Evolutionary conservation across 2,888 invertebrate genomes (phyloP), one percentile per base, ranked within the genome.

Genomic region (Cephus nigrinus): DNA sequence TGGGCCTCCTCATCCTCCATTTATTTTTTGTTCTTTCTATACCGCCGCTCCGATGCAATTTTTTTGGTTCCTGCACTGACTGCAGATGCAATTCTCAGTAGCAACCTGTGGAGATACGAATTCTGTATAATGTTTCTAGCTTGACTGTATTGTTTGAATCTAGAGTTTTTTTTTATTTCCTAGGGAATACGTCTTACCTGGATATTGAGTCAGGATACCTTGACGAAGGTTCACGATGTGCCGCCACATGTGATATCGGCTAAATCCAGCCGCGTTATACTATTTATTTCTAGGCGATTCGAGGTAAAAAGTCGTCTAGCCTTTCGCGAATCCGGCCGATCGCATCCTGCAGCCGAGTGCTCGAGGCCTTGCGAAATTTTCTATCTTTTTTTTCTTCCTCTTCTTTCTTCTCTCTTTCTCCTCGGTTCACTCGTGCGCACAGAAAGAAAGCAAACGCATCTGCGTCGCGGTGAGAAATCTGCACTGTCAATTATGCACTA

Each of bases 211-310:
- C 9, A 55, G 55, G 55, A 55, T 9, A 55, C 55, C 23, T 23
- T 55, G 55, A 55, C 55, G 55, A 23, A 55, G 23, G 55, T 55
- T 55, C 55, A 55, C 55, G 55, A 55, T 55, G 55, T 23, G 23
- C 23, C 55, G 55, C 9, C 23, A 55, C 55, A 55, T 55, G 23
- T 55, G 55, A 55, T 9, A 55, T 23, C 23, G 55, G 79, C 80
- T 85, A 79, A 85, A 85, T 84, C 84, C 73, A 82, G 85, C 81
- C 80, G 79, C 84, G 82, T 86, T 85, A 83, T 84, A 55, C 55
- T 23, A 86, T 86, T 86, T 86, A 84, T 84, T 86, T 86, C 83
- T 84, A 86, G 84, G 84, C 77, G 85, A 86, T 79, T 69, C 73
- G 5, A 68, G 15, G 78, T 79, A 87, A 86, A 87, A 86, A 86